These are phyloP conservation scores for Myrmecophaga tridactyla DNA, from an alignment of 2,113 vertebrate species.

Conservation along the genomic window DNA sequence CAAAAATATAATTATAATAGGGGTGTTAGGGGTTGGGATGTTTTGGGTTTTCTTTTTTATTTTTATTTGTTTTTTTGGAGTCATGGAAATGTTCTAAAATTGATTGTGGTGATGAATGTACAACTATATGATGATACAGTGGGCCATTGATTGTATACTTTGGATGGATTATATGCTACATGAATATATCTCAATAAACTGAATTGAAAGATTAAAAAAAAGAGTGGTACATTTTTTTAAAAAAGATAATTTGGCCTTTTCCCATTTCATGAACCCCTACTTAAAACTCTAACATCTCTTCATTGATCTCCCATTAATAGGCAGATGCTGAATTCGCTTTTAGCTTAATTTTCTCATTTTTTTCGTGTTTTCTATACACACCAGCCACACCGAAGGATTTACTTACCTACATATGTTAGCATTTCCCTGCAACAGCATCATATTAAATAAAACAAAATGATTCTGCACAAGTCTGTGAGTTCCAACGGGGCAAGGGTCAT, in stretches of 20 bases:
- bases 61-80: too few relatives aligned
- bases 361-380: neutral
- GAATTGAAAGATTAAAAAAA: too few relatives aligned
- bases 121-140: too few relatives aligned
- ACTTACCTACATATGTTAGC: neutral
- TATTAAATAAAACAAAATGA: neutral
- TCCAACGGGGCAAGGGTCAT: neutral
- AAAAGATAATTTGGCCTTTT: neutral
- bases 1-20: too few relatives aligned
- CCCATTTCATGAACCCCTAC: neutral
- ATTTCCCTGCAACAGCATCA: neutral
- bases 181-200: too few relatives aligned
- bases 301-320: neutral
- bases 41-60: too few relatives aligned
- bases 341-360: neutral
- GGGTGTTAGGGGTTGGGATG: too few relatives aligned
- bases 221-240: too few relatives aligned
- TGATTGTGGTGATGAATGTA: too few relatives aligned
- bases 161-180: too few relatives aligned
- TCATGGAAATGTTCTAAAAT: too few relatives aligned
- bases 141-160: too few relatives aligned
- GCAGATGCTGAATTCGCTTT: neutral
- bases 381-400: neutral
- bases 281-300: neutral
- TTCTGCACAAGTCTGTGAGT: neutral